Percentiles rank a stretch among this genome's conserved stretches.
These are phyloP conservation scores for Galeopsomyia nigrocyanea DNA, from an alignment of 2,888 invertebrate species.

Conservation along the genomic window DNA sequence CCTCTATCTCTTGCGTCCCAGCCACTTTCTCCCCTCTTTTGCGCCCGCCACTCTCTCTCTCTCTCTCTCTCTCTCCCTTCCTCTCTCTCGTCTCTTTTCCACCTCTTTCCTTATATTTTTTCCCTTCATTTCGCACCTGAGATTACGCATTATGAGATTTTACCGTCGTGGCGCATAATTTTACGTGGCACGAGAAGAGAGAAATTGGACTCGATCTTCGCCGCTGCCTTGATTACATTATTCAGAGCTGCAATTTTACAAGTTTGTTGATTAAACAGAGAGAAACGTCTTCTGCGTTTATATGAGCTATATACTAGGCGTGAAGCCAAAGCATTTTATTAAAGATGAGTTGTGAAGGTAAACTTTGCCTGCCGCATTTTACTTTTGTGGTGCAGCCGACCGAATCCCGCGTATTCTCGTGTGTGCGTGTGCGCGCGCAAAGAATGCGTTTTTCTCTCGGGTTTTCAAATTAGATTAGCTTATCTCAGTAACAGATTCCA, in stretches of 20 bases:
- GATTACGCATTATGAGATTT: conserved; percentile 22
- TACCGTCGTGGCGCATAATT: conserved; percentile 21
- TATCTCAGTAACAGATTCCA: too few species aligned
- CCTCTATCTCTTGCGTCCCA: conserved; percentile 33
- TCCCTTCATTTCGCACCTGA: conserved; percentile 18
- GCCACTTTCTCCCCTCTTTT: conserved; percentile 38
- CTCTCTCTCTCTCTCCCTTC: not conserved
- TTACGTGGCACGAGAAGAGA: conserved; percentile 12
- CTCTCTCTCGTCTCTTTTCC: not conserved
- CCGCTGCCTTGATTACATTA: conserved; percentile 23
- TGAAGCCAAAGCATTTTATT: conserved; percentile 5
- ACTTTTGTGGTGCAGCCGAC: not conserved
- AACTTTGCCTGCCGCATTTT: conserved; percentile 8
- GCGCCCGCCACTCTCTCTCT: not conserved
- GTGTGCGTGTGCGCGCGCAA: not conserved
- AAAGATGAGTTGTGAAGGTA: not conserved
- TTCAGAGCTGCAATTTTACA: conserved; percentile 10
- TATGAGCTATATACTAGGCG: not conserved
- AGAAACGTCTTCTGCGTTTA: not conserved
- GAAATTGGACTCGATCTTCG: conserved; percentile 8
- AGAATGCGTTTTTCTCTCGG: too few species aligned
- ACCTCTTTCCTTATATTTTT: conserved; percentile 3
- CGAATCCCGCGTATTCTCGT: not conserved
- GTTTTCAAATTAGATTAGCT: too few species aligned
- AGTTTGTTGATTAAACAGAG: conserved; percentile 18